Evolutionary conservation across 1,140 invertebrate genomes (phyloP).

Genomic region (Bilobella aurantiaca): DNA sequence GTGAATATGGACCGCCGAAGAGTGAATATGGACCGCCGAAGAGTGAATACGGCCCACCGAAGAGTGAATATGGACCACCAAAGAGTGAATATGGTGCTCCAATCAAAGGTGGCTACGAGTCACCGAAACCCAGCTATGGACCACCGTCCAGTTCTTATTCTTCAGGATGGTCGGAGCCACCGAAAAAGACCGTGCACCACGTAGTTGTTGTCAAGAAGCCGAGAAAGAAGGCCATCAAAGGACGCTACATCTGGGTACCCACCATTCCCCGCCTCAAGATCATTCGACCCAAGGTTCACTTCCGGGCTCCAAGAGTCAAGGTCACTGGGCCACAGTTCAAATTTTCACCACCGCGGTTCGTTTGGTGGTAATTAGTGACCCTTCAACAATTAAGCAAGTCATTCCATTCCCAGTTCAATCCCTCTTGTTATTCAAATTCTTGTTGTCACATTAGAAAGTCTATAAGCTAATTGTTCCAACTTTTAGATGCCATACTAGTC

Average conservation of each 20-base stretch:
- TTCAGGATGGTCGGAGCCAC: too few relatives aligned
- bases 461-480: too few relatives aligned
- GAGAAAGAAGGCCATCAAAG: slow-evolving; percentile 1
- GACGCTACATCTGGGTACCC: neutral
- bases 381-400: too few relatives aligned
- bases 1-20: neutral
- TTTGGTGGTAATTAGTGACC: neutral
- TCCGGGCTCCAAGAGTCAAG: neutral
- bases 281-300: neutral
- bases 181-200: neutral
- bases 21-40: neutral
- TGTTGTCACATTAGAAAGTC: too few relatives aligned
- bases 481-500: too few relatives aligned
- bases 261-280: neutral
- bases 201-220: neutral
- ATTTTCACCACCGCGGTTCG: neutral
- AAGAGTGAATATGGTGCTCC: neutral
- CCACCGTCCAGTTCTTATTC: neutral
- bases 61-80: neutral
- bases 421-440: too few relatives aligned
- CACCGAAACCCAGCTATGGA: neutral
- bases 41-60: neutral
- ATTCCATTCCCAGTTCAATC: too few relatives aligned
- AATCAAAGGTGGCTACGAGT: neutral
- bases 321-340: neutral